phyloP scores from a whole-genome alignment of 2,113 vertebrate species.

The Sebastes schlegelii region DNA sequence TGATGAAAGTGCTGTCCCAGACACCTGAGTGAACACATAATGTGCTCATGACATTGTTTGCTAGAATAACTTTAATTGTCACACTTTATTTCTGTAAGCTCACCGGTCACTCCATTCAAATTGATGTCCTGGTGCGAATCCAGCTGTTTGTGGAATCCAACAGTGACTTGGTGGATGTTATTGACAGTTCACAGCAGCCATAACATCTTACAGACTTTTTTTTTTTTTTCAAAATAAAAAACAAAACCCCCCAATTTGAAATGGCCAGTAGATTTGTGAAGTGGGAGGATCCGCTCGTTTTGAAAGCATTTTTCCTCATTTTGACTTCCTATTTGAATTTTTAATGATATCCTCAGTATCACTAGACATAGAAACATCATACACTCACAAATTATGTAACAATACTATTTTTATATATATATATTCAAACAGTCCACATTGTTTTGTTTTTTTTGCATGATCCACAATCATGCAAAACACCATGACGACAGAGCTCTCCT shows the following conservation, averaged over 20 bases:
- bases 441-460: background rate
- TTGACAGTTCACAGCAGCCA: background rate
- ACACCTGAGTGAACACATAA: slow-evolving; percentile 50
- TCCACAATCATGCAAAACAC: no score
- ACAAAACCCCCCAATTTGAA: background rate
- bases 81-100: slow-evolving; percentile 38
- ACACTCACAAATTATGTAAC: background rate
- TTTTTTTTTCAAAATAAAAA: background rate
- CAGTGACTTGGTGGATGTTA: slow-evolving; percentile 13
- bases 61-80: slow-evolving; percentile 53
- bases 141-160: slow-evolving; percentile 23
- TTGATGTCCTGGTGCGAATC: slow-evolving; percentile 23
- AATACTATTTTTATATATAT: background rate
- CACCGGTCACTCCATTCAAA: slow-evolving; percentile 17
- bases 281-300: background rate
- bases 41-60: slow-evolving; percentile 56
- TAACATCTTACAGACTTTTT: background rate
- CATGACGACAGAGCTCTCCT: background rate
- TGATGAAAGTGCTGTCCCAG: slow-evolving; percentile 63
- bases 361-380: background rate
- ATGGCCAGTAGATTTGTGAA: background rate
- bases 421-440: background rate
- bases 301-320: background rate
- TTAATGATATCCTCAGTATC: background rate
- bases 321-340: background rate